These are phyloP conservation scores for Dinoponera quadriceps DNA, from an alignment of 1,140 invertebrate species.

Conservation along the genomic window DNA sequence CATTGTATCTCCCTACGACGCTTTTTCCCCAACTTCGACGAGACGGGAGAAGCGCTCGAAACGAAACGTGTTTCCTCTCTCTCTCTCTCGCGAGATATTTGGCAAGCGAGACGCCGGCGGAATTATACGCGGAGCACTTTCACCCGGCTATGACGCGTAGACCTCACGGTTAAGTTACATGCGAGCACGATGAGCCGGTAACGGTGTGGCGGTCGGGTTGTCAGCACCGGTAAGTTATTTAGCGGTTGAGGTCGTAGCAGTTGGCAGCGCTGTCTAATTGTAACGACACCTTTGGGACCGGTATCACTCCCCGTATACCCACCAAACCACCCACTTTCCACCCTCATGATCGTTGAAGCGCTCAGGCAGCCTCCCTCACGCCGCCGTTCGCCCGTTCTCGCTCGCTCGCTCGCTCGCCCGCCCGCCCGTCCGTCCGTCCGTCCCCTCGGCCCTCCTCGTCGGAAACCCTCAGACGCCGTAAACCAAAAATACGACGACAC, in stretches of 20 bases:
- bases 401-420: conserved; percentile 31
- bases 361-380: conserved; percentile 69
- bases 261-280: conserved; percentile 84
- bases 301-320: conserved; percentile 73
- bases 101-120: neutral
- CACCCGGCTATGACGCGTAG: conserved; percentile 30
- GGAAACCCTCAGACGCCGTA: conserved; percentile 76
- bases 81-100: conserved; percentile 18
- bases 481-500: conserved; percentile 81
- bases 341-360: conserved; percentile 76
- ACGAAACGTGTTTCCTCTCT: too few species aligned
- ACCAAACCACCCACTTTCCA: conserved; percentile 68
- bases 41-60: too few species aligned
- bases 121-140: conserved; percentile 49
- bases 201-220: conserved; percentile 80
- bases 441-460: conserved; percentile 47
- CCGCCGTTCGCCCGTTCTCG: conserved; percentile 14
- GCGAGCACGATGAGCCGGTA: conserved; percentile 71
- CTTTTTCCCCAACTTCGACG: neutral
- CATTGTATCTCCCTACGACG: neutral
- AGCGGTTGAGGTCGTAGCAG: conserved; percentile 81
- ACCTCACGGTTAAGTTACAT: conserved; percentile 60
- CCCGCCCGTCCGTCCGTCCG: conserved; percentile 39
- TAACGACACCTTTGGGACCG: conserved; percentile 83
- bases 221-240: conserved; percentile 84